A percentile compares a stretch with the other conserved stretches of the same genome.
Conservation (phyloP, 2,888 invertebrate genomes). For the Drosophila nr. fundita region DNA sequence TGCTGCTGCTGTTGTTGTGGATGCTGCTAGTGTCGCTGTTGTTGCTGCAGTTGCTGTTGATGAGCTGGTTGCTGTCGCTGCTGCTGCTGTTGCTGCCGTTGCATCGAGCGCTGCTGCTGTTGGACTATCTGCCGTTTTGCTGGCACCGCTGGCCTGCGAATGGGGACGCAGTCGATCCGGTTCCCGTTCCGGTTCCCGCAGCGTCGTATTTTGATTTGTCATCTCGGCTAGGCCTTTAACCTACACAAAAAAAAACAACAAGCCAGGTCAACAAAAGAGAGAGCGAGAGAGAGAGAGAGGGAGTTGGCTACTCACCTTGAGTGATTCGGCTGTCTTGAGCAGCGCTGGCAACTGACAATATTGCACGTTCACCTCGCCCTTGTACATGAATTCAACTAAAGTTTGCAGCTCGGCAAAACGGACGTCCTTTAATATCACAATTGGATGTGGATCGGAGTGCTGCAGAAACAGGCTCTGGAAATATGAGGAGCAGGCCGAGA, state of each 20-base stretch:
- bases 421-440: constrained; percentile 97
- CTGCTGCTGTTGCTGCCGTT: constrained; percentile 75
- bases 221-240: constrained; percentile 96
- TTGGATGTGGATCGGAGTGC: constrained; percentile 96
- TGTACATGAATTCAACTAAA: constrained; percentile 98
- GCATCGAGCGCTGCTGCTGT: constrained; percentile 83
- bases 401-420: constrained; percentile 95
- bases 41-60: constrained; percentile 37
- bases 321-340: constrained; percentile 96
- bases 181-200: constrained; percentile 86
- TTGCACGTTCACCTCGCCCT: constrained; percentile 97
- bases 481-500: constrained; percentile 97
- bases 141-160: constrained; percentile 80
- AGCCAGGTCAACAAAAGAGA: neutral
- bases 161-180: constrained; percentile 85
- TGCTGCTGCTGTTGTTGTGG: constrained; percentile 42
- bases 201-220: constrained; percentile 91
- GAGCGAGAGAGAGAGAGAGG: neutral
- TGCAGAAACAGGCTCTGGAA: constrained; percentile 97
- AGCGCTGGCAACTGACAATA: constrained; percentile 96
- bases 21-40: constrained; percentile 68
- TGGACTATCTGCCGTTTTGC: constrained; percentile 67
- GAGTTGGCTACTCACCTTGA: constrained; percentile 87
- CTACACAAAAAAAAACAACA: constrained; percentile 72
- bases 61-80: constrained; percentile 53